Evolutionary conservation across 2,888 invertebrate species (phyloP), one percentile per base, ranked within the genome.

Genomic region (Zaprionus lineosus): DNA sequence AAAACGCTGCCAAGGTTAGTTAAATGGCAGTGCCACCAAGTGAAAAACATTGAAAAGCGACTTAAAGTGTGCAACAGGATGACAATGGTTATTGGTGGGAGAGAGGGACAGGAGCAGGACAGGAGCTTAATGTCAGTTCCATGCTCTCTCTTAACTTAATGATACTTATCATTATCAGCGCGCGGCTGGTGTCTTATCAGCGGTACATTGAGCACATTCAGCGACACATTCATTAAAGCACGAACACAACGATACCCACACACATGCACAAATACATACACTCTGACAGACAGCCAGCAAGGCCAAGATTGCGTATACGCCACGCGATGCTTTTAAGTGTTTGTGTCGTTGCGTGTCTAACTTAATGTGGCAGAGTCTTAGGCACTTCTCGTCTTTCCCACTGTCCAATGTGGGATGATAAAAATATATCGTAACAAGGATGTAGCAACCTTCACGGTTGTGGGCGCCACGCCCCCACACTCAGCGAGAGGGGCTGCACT

Each of bases 111-210:
- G 36, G 28, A 29, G 59, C 15, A 21, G 40, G 46, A 2, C 43
- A 34, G 43, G 56, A 53, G 56, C 53, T 77, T 68, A 78, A 60
- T 75, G 79, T 68, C 75, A 60, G 60, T 41, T 43, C 40, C 58
- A 40, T 18, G 26, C 47, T 19, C n/a, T 24, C 44, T 39, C 64
- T 57, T 64, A 12, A 76, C 72, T 67, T 81, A 81, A 84, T 70
- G 78, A 76, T 76, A 76, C 81, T 81, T 77, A 81, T 70, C 70
- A 67, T 84, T 78, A 84, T 79, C 77, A 64, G 62, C 47, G 50
- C 65, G 65, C 65, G 58, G 53, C 31, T 8, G 36, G n/a, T 26
- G 60, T 57, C 57, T 74, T 65, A 69, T 71, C 71, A 53, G 43
- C 51, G 59, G n/a, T n/a, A 52, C 71, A 66, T 59, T 67, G 69